These are phyloP conservation scores for Ypsolopha sequella DNA, from an alignment of 2,888 invertebrate genomes.

Conservation along the genomic window DNA sequence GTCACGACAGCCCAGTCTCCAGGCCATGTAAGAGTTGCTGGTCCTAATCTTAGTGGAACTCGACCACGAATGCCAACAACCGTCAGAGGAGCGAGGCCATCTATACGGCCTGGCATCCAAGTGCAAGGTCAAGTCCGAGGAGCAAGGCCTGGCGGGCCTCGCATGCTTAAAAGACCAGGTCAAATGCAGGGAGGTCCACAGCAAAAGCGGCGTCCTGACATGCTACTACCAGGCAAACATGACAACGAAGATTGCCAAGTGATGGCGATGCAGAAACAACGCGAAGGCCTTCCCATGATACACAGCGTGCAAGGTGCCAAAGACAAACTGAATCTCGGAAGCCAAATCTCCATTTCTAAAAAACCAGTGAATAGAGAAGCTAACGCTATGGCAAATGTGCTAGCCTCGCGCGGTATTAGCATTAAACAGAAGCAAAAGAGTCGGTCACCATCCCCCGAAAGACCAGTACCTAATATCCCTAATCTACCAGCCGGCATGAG, in stretches of 20 bases:
- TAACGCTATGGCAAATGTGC: conserved; percentile 80
- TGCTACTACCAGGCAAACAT: conserved; percentile 76
- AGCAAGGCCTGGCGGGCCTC: conserved; percentile 27
- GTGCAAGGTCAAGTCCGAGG: conserved; percentile 53
- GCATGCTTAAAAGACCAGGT: conserved; percentile 52
- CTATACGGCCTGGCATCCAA: conserved; percentile 50
- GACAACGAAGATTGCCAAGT: conserved; percentile 83
- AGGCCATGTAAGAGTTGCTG: conserved; percentile 42
- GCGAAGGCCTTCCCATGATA: conserved; percentile 79
- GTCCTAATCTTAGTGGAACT: conserved; percentile 34
- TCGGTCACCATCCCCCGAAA: conserved; percentile 52
- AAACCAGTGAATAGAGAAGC: conserved; percentile 76
- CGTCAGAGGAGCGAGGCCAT: conserved; percentile 39
- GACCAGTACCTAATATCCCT: conserved; percentile 55
- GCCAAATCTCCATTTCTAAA: conserved; percentile 78
- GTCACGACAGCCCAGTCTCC: conserved; percentile 24
- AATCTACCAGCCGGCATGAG: conserved; percentile 61
- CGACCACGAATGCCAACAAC: conserved; percentile 45
- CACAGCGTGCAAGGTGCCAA: conserved; percentile 78
- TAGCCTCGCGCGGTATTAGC: conserved; percentile 83
- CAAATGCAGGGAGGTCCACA: conserved; percentile 25
- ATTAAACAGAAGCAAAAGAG: conserved; percentile 76
- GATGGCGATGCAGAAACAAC: conserved; percentile 79
- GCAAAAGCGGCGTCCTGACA: conserved; percentile 70
- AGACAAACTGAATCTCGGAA: conserved; percentile 76